phyloP scores from a whole-genome alignment of 2,113 vertebrate genomes.

The Phyllostomus hastatus region DNA sequence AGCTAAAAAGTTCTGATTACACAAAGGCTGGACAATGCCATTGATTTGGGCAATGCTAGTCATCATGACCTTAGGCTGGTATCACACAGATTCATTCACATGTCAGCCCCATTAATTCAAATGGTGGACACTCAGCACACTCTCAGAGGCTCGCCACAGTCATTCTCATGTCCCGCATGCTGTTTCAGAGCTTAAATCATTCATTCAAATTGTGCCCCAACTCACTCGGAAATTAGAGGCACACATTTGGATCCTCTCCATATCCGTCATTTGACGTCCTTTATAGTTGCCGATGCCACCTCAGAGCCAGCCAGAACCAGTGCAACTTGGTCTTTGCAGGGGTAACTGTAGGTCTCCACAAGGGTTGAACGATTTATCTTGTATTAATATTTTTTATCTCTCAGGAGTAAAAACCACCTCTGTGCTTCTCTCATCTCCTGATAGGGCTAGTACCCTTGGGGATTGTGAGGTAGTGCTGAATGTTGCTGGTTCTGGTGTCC shows the following conservation, averaged over 20 bases:
- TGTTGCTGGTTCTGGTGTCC: background rate
- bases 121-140: background rate
- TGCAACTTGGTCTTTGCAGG: background rate
- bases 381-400: background rate
- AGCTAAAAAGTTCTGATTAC: background rate
- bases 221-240: background rate
- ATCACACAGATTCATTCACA: background rate
- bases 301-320: background rate
- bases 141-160: background rate
- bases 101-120: background rate
- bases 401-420: background rate
- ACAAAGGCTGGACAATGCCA: background rate
- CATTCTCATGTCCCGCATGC: background rate
- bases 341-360: background rate
- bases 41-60: background rate
- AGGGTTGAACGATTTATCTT: background rate
- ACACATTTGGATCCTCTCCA: background rate
- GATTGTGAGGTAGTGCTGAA: background rate
- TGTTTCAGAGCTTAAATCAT: background rate
- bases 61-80: background rate
- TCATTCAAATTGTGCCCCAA: background rate
- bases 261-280: background rate
- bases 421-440: background rate
- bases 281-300: background rate
- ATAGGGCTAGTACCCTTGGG: background rate